Evolutionary conservation across 1,140 invertebrate genomes (phyloP).

Genomic region (Conus betulinus): DNA sequence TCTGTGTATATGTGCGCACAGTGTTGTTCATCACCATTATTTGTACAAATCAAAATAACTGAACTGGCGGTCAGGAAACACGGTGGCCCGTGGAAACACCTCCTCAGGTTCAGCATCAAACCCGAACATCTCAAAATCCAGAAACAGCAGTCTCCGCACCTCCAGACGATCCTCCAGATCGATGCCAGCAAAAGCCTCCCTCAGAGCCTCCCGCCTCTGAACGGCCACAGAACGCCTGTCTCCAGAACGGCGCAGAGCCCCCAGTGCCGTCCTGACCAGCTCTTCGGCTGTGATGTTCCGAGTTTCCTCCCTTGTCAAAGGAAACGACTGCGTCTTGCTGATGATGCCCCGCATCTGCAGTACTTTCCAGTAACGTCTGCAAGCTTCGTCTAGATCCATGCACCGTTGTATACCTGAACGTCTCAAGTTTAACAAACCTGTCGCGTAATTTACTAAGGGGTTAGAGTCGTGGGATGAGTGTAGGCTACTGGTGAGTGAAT

Average conservation of each 20-base stretch:
- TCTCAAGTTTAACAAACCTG: constrained; percentile 47
- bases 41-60: constrained; percentile 13
- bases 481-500: constrained; percentile 56
- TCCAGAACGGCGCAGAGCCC: constrained; percentile 28
- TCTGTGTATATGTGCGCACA: not conserved
- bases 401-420: constrained; percentile 35
- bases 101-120: constrained; percentile 42
- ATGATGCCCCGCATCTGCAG: constrained; percentile 68
- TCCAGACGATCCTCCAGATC: constrained; percentile 21
- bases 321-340: constrained; percentile 54
- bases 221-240: not conserved
- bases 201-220: constrained; percentile 38
- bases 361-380: constrained; percentile 59
- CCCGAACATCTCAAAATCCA: constrained; percentile 52
- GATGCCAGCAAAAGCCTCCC: constrained; percentile 40
- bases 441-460: constrained; percentile 54
- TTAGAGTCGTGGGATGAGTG: constrained; percentile 56
- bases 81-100: not conserved
- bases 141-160: constrained; percentile 32
- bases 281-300: constrained; percentile 4
- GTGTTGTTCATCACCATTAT: not conserved
- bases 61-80: not conserved
- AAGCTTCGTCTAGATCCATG: constrained; percentile 60
- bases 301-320: constrained; percentile 35
- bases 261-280: constrained; percentile 11